Evolutionary conservation across 2,888 invertebrate genomes (phyloP).

Genomic region (Philopedon plagiatum): DNA sequence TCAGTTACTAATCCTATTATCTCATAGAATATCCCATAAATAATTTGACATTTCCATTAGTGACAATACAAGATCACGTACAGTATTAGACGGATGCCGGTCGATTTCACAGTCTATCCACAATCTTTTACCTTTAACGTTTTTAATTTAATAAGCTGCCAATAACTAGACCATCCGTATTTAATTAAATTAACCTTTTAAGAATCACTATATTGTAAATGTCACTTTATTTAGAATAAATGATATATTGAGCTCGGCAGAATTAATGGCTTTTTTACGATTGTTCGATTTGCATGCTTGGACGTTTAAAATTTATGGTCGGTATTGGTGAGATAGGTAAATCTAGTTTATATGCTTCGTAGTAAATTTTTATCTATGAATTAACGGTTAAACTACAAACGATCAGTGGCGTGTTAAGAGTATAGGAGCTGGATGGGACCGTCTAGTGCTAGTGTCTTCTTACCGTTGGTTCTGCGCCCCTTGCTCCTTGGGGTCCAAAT

Average conservation of each 20-base stretch:
- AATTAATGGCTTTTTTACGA: conserved; percentile 50
- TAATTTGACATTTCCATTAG: conserved; percentile 15
- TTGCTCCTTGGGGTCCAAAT: too few relatives aligned
- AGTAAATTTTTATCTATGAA: background rate
- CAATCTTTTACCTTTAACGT: conserved; percentile 37
- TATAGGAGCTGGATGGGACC: too few relatives aligned
- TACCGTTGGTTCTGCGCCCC: too few relatives aligned
- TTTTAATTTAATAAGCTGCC: conserved; percentile 45
- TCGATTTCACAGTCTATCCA: conserved; percentile 26
- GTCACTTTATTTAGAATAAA: conserved; percentile 50
- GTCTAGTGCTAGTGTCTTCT: too few relatives aligned
- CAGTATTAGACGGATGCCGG: conserved; percentile 15
- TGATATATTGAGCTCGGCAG: conserved; percentile 47
- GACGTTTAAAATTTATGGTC: conserved; percentile 42
- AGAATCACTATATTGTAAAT: conserved; percentile 44
- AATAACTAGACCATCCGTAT: conserved; percentile 51
- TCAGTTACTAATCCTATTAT: background rate
- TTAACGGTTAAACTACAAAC: background rate
- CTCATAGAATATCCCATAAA: background rate
- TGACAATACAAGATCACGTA: conserved; percentile 36
- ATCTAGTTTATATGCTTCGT: conserved; percentile 14
- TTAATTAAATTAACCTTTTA: conserved; percentile 53
- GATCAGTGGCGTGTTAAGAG: too few relatives aligned
- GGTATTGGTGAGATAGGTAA: conserved; percentile 7
- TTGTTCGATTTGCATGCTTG: conserved; percentile 43